phyloP scores from a whole-genome alignment of 2,113 vertebrate species.

The Prolemur simus region DNA sequence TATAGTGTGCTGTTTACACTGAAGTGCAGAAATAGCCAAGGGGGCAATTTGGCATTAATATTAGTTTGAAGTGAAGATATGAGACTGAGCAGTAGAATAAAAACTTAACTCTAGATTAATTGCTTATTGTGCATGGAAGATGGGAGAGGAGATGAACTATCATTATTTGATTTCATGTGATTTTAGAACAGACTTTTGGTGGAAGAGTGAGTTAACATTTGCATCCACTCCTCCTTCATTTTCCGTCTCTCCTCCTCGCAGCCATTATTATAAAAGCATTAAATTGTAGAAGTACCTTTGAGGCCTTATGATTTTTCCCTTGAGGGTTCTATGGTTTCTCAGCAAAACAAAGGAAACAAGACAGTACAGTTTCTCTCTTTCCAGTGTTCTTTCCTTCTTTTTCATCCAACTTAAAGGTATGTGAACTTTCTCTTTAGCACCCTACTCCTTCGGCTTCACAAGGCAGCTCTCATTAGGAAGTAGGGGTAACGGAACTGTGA shows the following conservation, averaged over 20 bases:
- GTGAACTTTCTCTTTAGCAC: slow-evolving; percentile 12
- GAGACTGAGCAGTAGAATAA: background rate
- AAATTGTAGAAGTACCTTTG: slow-evolving; percentile 37
- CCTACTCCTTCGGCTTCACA: background rate
- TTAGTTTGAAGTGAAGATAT: background rate
- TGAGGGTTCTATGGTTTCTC: slow-evolving; percentile 69
- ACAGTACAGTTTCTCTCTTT: slow-evolving; percentile 49
- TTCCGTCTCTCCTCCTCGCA: background rate
- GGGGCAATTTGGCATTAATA: background rate
- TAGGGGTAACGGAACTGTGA: background rate
- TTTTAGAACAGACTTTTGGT: background rate
- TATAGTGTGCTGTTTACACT: background rate
- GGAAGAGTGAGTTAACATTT: background rate
- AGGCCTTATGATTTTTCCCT: slow-evolving; percentile 11
- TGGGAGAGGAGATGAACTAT: background rate
- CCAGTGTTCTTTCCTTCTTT: slow-evolving; percentile 20
- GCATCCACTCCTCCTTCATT: fast-evolving
- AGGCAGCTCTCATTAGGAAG: background rate
- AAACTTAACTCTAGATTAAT: background rate
- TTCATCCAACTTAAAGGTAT: slow-evolving; percentile 60
- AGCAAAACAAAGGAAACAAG: slow-evolving; percentile 63
- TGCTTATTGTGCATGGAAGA: background rate
- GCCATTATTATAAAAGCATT: slow-evolving; percentile 29
- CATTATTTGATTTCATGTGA: background rate
- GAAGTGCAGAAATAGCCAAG: background rate